Base-by-base conservation (phyloP, 2,113 vertebrate species). In the Cheilinus undulatus region DNA sequence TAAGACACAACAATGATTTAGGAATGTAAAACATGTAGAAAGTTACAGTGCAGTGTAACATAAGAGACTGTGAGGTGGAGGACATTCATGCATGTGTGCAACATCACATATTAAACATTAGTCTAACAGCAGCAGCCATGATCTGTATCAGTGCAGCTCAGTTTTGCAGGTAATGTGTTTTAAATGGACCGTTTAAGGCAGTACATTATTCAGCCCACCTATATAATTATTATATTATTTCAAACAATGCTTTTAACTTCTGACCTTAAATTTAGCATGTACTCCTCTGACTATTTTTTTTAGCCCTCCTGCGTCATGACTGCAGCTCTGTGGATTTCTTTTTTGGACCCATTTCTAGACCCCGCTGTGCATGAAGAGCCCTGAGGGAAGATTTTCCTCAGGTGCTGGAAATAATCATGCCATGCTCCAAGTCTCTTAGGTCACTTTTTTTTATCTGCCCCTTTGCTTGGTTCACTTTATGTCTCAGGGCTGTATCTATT, bases 331-430 rank as follows among this genome's bases (percentile, higher is more conserved):
- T 66, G 58, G 14, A 46, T 23, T 60, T 69, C 28, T 51, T 69
- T 43, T 70, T 43, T 51, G 61, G 56, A 64, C 50, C 58, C 52
- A 28, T 74, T 70, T 43, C 53, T 38, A 50, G 52, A 53, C 42
- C 73, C 73, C 10, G 82, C 85, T 78, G 70, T 76, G 80, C 74
- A 77, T 81, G 74, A 79, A 48, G n/a, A 78, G 63, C 71, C 76
- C 76, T 22, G 65, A 73, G 74, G 75, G 69, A 53, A 84, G 65
- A 59, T 22, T 17, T 74, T 80, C 69, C 73, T 82, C 69, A 66
- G 86, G 87, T 84, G 71, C 58, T 69, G 74, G 69, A 85, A 79
- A 72, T 87, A 85, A 83, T 82, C 62, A 74, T 66, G 48, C 48
- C 28, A 43, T 68, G 63, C 50, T 75, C 70, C 15, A 7, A 60